Conservation (phyloP, 2,797 vertebrate genomes). For the Phylloscopus collybita region DNA sequence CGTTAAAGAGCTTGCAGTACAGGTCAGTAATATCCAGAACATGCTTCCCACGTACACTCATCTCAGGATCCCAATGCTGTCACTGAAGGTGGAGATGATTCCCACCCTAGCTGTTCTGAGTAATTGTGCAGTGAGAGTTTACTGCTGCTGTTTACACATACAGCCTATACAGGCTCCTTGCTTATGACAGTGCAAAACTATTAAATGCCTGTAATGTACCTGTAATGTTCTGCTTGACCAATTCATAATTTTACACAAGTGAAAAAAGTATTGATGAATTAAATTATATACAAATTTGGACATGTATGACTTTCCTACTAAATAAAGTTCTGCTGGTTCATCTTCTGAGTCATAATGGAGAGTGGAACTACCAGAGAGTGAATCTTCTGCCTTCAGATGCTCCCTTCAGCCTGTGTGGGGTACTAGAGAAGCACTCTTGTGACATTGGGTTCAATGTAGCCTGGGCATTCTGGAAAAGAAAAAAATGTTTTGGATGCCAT, state of each 20-base stretch:
- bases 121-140: background rate
- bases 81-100: background rate
- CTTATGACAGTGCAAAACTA: background rate
- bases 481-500: background rate
- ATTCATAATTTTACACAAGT: background rate
- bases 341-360: background rate
- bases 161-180: background rate
- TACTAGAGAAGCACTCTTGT: background rate
- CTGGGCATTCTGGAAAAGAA: background rate
- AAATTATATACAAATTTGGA: background rate
- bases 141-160: background rate
- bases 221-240: background rate
- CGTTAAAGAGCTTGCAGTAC: background rate
- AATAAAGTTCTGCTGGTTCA: background rate
- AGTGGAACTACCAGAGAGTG: background rate
- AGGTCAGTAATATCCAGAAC: background rate
- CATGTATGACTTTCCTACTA: background rate
- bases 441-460: fast-evolving
- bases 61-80: background rate
- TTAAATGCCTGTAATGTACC: background rate
- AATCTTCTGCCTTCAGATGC: background rate
- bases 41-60: fast-evolving
- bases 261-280: background rate
- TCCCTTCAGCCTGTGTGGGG: background rate
- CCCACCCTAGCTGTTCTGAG: background rate